Base-by-base conservation (phyloP, 2,888 invertebrate species). In the Elegia similella region DNA sequence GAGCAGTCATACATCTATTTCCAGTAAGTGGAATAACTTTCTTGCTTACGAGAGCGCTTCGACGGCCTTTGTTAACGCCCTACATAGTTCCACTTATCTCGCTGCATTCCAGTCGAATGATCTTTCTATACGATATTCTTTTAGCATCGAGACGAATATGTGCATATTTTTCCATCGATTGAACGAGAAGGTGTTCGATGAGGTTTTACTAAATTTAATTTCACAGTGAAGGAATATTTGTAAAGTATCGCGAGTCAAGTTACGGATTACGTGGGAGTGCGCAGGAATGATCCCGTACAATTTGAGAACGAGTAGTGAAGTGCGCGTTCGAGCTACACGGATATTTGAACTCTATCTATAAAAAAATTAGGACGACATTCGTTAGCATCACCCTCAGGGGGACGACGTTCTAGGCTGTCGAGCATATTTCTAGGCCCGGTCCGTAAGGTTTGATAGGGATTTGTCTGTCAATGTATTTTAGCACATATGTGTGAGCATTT, bases 361-460 rank as follows among this genome's bases (percentile, higher is more conserved):
- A 87, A 86, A 88, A 85, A 88, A 86, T 86, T 88, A 88, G 83
- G 80, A 76, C 80, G 83, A 88, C 84, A 88, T 88, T 89, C 84
- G 88, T 86, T 84, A 85, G 84, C 79, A 86, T 83, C 81, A 75
- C 80, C 73, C 84, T 82, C 82, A 67, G 75, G 84, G 82, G 84
- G 76, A 80, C 80, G 83, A 69, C 81, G 80, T 85, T 83, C 86
- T 86, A 87, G 85, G 82, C 82, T 84, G 79, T 79, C 76, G 77
- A 86, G 80, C 75, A 72, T 73, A 78, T 75, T 72, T 60, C 68
- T 62, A 59, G 61, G 58, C 68, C 63, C 67, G 71, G 58, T 66
- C 62, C 71, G 62, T 78, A 86, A 76, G 67, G 78, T 67, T 66
- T 64, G 75, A 84, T 68, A 63, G 62, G 59, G 63, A 56, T 52